Conservation (phyloP, 2,888 invertebrate species). For the Tipula confusa region DNA sequence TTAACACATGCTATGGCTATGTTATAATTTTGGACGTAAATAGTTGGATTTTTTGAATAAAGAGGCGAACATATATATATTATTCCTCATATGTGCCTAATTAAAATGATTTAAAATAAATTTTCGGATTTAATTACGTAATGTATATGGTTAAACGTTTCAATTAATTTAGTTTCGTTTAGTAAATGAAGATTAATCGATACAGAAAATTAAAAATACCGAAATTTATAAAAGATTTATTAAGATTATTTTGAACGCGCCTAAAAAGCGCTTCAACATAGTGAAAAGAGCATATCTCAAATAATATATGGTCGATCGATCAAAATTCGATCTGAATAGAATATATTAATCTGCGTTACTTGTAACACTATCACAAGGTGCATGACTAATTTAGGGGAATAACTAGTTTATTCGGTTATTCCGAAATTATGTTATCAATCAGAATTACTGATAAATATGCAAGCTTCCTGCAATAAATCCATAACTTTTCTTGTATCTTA, state of each 20-base stretch:
- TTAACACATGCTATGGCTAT: neutral
- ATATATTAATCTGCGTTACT: neutral
- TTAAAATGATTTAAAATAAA: neutral
- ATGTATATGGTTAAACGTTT: constrained; percentile 5
- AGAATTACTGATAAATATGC: neutral
- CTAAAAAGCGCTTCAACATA: neutral
- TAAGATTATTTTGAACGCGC: neutral
- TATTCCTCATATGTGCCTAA: neutral
- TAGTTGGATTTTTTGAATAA: neutral
- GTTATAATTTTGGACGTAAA: neutral
- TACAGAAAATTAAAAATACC: neutral
- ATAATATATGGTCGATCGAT: neutral
- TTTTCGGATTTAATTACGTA: neutral
- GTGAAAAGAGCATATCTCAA: too few species aligned
- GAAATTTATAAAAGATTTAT: neutral
- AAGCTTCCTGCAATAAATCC: neutral
- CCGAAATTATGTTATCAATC: neutral
- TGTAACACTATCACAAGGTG: neutral
- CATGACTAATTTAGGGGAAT: neutral
- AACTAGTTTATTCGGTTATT: neutral
- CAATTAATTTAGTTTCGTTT: neutral
- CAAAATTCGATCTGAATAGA: neutral
- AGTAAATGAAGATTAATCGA: neutral
- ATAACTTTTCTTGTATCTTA: neutral
- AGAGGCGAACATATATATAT: neutral